Evolutionary conservation across 2,113 vertebrate genomes (phyloP), one percentile per base, ranked within the genome.

Genomic region (Taxidea taxus): DNA sequence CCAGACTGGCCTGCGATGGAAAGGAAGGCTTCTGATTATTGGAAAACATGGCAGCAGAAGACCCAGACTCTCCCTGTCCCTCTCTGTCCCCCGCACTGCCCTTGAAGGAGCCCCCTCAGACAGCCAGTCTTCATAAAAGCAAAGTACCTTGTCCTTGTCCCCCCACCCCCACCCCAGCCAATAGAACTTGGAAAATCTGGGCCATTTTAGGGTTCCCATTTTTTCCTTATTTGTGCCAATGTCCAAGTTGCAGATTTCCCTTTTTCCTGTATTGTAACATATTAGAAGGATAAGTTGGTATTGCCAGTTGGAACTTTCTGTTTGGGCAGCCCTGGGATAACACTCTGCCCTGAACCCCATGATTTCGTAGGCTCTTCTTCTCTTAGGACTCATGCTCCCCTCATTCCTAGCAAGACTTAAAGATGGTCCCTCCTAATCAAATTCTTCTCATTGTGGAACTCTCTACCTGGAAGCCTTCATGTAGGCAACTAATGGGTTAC

Each of bases 221-320:
- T 97, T 58, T 97, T 87, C 94, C 87, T 98, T 77, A 95, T 90
- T 64, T 97, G 98, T 99, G 98, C 98, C 98, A 99, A 99, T 97
- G 94, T 98, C 97, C 89, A 98, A 96, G 86, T 94, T 98, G 87
- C 74, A 14, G 90, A 89, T 96, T 97, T 98, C 95, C 94, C 97
- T 98, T 98, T 98, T 97, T 97, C 95, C 90, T 97, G 70, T 97
- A 96, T 98, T 98, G 60, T 97, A 86, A 97, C 93, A 97, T 97
- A 92, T 91, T 97, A 90, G 96, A 97, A 95, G 93, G 96, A 95
- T 95, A 93, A 82, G 72, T 98, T 98, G 94, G 72, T 98, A 96
- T 98, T 99, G 98, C 98, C 98, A 98, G 98, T 98, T 98, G 94
- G 96, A 97, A 98, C 97, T 97, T 98, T 97, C 95, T 96, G 97